Evolutionary conservation across 2,113 vertebrate genomes (phyloP).

Genomic region (Labeo catla): DNA sequence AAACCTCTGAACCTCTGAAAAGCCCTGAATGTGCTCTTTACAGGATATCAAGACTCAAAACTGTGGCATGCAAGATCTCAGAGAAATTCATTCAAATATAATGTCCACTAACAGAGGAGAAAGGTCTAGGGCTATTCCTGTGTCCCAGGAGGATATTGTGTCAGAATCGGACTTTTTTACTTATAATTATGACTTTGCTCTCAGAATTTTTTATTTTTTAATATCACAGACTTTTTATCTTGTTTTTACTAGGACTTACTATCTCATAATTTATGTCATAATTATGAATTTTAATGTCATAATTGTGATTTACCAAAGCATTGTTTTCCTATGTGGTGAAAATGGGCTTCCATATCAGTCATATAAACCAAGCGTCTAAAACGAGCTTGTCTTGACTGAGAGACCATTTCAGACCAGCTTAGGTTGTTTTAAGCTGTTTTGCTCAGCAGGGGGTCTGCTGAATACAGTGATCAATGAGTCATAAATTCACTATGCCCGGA

Average conservation of each 20-base stretch:
- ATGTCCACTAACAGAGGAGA: too few relatives aligned
- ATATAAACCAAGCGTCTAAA: background rate
- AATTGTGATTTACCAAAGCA: too few relatives aligned
- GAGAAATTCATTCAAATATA: too few relatives aligned
- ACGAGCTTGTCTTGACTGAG: background rate
- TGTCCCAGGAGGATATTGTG: too few relatives aligned
- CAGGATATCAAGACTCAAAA: too few relatives aligned
- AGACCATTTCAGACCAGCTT: background rate
- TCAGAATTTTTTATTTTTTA: background rate
- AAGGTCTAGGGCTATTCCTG: too few relatives aligned
- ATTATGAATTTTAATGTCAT: background rate
- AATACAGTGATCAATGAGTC: constrained; percentile 39
- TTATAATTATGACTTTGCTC: background rate
- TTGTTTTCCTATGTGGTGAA: background rate
- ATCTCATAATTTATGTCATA: background rate
- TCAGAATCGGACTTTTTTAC: too few relatives aligned
- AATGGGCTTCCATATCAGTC: background rate
- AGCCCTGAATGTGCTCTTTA: too few relatives aligned
- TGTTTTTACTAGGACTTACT: background rate
- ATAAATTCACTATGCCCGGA: constrained; percentile 14
- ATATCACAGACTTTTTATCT: background rate
- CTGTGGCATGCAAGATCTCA: too few relatives aligned
- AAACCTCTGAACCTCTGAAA: too few relatives aligned
- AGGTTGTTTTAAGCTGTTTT: background rate
- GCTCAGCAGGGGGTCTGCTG: constrained; percentile 3